Conservation (phyloP, 2,888 invertebrate genomes). For the Molorchus minor region DNA sequence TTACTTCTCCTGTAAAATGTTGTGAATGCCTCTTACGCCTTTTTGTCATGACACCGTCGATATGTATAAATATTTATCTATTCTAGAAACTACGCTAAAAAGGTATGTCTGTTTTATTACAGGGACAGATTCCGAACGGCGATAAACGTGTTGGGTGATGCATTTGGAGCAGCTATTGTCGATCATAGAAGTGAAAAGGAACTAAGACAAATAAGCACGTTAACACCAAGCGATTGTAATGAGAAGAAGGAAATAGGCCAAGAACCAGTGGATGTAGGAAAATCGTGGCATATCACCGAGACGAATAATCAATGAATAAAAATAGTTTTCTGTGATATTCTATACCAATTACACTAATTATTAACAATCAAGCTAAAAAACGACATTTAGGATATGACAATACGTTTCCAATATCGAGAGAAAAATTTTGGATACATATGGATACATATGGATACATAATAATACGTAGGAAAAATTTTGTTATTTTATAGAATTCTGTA, state of each 20-base stretch:
- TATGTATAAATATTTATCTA: neutral
- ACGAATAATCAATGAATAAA: neutral
- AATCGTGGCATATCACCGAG: neutral
- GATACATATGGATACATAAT: neutral
- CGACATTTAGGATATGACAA: neutral
- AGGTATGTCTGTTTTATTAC: constrained; percentile 23
- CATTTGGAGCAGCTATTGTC: constrained; percentile 79
- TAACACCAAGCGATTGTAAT: constrained; percentile 6
- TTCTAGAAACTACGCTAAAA: neutral
- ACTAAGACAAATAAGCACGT: constrained; percentile 54
- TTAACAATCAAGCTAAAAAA: neutral
- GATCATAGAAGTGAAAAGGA: constrained; percentile 70
- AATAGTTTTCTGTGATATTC: neutral
- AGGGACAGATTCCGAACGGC: constrained; percentile 70
- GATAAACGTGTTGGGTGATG: constrained; percentile 80
- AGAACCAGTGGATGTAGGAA: neutral
- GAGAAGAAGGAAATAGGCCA: neutral
- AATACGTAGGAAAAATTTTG: no score
- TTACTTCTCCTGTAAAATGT: neutral
- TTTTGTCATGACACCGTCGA: neutral
- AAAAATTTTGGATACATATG: neutral
- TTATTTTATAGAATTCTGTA: no score
- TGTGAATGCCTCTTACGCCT: neutral
- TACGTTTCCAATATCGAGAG: neutral
- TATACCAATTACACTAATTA: neutral